Base-by-base conservation (phyloP, 2,888 invertebrate genomes). In the Steinernema scapterisci region DNA sequence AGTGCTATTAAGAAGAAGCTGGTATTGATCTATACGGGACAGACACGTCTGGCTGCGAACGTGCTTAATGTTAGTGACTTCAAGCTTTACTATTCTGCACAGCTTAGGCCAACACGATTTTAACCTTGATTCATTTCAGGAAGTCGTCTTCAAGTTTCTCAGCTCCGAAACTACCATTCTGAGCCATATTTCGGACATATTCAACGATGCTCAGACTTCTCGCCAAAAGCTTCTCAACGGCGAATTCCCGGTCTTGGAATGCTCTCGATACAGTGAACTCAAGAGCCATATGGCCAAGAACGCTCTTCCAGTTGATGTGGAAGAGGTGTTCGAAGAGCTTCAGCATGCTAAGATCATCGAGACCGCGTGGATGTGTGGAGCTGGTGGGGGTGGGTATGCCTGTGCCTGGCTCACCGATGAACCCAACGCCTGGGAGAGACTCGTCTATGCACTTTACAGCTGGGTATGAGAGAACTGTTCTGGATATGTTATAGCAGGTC, bases 31-130 rank as follows among this genome's bases (percentile, higher is more conserved):
- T 91, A 90, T 84, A 90, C 91, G 0, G 91, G 91, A 9, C 89
- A 89, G 79, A 89, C 90, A 0, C 86, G 91, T 27, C 86, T 91
- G 56, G 91, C 91, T 0, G 89, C 89, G 77, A 91, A 91, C 83
- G 84, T 91, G 0, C 86, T 91, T 16, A 90, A 90, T 82, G 88
- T 86, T 70, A 56, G 54, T n/a, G n/a, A n/a, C n/a, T n/a, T n/a
- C n/a, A n/a, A n/a, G n/a, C n/a, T n/a, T n/a, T n/a, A n/a, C n/a
- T n/a, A n/a, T n/a, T n/a, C n/a, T n/a, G n/a, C n/a, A n/a, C n/a
- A n/a, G n/a, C n/a, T n/a, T n/a, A n/a, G n/a, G n/a, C 9, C 45
- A 45, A 13, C 45, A 11, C 45, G 7, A 11, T 13, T 48, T 16
- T 48, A 19, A 48, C 48, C 3, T 48, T 48, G 19, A 48, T 16